Conservation (phyloP, 1,140 invertebrate genomes). For the Sycophaga agraensis region DNA sequence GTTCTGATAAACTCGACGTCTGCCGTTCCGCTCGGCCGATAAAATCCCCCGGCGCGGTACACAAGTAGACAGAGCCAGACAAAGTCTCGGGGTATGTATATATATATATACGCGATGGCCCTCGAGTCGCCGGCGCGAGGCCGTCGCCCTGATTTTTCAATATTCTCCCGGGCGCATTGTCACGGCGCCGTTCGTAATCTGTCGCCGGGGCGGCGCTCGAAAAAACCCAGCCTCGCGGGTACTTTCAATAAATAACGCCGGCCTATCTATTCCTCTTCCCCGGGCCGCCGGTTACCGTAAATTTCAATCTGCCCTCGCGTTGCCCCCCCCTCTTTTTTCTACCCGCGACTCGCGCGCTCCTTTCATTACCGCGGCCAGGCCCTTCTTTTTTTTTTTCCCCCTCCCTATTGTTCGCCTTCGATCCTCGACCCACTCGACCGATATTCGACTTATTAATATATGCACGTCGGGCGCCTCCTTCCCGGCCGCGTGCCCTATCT, state of each 20-base stretch:
- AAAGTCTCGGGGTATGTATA: too few relatives aligned
- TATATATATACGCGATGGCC: too few relatives aligned
- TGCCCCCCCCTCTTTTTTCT: not conserved
- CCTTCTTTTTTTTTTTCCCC: too few relatives aligned
- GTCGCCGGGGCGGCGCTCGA: too few relatives aligned
- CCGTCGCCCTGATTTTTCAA: slow-evolving; percentile 1
- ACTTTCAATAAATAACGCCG: slow-evolving; percentile 23
- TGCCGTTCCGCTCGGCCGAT: slow-evolving; percentile 5
- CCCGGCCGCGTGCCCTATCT: too few relatives aligned
- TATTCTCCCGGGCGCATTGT: slow-evolving; percentile 14
- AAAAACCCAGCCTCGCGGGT: not conserved
- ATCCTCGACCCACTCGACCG: too few relatives aligned
- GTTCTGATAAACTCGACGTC: slow-evolving; percentile 15
- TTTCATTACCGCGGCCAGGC: too few relatives aligned
- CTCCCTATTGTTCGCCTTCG: too few relatives aligned
- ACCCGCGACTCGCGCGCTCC: not conserved
- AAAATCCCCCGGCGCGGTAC: not conserved
- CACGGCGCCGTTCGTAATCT: slow-evolving; percentile 14
- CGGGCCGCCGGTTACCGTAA: slow-evolving; percentile 17
- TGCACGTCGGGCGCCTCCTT: too few relatives aligned
- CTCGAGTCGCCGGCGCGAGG: not conserved
- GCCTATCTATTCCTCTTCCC: slow-evolving; percentile 2
- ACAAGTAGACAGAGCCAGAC: too few relatives aligned
- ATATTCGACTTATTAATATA: too few relatives aligned
- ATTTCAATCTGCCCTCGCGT: slow-evolving; percentile 9